Evolutionary conservation across 2,113 vertebrate genomes (phyloP), one percentile per base, ranked within the genome.

Genomic region (Mirza zaza): DNA sequence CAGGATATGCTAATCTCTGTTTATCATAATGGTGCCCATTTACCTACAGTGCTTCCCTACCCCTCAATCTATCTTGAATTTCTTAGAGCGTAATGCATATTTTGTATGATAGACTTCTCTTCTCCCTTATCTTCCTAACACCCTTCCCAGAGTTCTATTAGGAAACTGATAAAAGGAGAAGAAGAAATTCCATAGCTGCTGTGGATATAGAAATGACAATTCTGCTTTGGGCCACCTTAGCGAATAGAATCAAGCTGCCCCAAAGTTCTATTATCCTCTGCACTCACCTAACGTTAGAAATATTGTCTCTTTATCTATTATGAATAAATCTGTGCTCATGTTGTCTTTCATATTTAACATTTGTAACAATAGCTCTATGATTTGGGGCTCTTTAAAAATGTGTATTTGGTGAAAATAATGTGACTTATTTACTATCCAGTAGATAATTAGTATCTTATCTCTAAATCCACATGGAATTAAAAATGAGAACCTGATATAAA

Each of bases 361-460:
- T 8, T 80, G 1, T n/a, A 70, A 2, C 76, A 95, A 85, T 29
- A 29, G 25, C 27, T 14, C 8, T 76, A 29, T 55, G 3, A 34
- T 68, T 76, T 75, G 36, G 52, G 75, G 3, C 10, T 45, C 68
- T 70, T 34, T 34, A 42, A 85, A 91, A 87, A 88, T 45, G 4
- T 77, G 9, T n/a, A 57, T 50, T 80, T 73, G 50, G 14, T 94
- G 29, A 88, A 93, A 91, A 89, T 85, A 93, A 86, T 65, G 23
- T 39, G 18, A 93, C 29, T 67, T 45, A 50, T 50, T 91, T 23
- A 68, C 23, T 81, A 21, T 32, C 50, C 6, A 32, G 29, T 39
- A 61, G 8, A 34, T 91, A 79, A 80, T 48, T 59, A n/a, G 17
- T 48, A 76, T 77, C 3, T 23, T 81, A 76, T 65, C n/a, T 76